Base-by-base conservation (phyloP, 1,140 invertebrate species). In the Mactra quadrangularis region DNA sequence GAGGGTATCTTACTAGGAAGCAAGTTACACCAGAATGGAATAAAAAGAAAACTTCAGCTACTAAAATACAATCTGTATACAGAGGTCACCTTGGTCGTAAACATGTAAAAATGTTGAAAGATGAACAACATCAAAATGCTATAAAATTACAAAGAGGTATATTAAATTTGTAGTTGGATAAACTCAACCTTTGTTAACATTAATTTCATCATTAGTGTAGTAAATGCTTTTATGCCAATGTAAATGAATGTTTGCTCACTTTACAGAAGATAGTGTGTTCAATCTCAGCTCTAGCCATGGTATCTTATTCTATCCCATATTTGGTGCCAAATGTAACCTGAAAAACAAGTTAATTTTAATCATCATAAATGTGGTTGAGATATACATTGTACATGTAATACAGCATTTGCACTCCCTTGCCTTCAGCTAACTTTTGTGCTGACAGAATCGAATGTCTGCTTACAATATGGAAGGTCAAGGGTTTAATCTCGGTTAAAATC, bases 1-100 rank as follows among this genome's bases (percentile, higher is more conserved):
- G 87, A 66, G 90, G 90, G 1, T 83, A 82, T 22, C 57, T 85
- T 11, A 71, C 78, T 0, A 76, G 88, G 17, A 87, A 85, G 38
- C 77, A 83, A 38, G 76, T 86, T 11, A 31, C 66, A 45, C 86
- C 87, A 22, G 62, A 85, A 45, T 83, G 88, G 9, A 55, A 66
- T 1, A 38, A 83, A 57, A 72, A 83, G 17, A 84, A 71, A 17
- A 53, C 84, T 13, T 87, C 89, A 25, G 86, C 86, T 0, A 64
- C 81, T 22, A 55, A 29, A 9, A 87, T 91, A 41, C 89, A 91
- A 55, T 52, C 84, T 7, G 25, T 35, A 17, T 85, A 86, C 71
- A 72, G 90, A 74, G 86, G 85, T 22, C 79, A 86, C 68, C 29
- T 71, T 66, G 41, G n/a, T 15, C 50, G 87, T 47, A 79, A 82